A percentile compares a stretch with the other conserved stretches of the same genome.
Evolutionary conservation across 2,888 invertebrate species (phyloP).

Genomic region (Brachyptera risi): DNA sequence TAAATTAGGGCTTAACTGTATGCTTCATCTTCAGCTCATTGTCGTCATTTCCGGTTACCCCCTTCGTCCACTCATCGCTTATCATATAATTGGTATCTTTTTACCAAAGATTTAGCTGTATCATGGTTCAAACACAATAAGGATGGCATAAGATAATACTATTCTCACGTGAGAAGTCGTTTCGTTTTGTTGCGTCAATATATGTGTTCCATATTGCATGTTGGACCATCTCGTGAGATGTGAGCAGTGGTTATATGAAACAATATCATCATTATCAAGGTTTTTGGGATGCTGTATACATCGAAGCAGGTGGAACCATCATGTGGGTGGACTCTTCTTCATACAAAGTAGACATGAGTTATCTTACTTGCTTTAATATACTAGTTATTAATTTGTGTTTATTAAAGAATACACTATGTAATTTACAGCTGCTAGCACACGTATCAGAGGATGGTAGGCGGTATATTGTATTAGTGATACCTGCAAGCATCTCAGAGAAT

Average conservation of each 20-base stretch:
- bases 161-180: not conserved
- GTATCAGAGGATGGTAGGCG: too few species aligned
- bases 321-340: not conserved
- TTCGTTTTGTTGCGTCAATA: not conserved
- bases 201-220: not conserved
- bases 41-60: conserved; percentile 23
- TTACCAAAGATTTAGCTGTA: conserved; percentile 10
- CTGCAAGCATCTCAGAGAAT: too few species aligned
- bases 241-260: not conserved
- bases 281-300: not conserved
- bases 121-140: conserved; percentile 15
- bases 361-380: not conserved
- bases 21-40: conserved; percentile 14
- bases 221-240: not conserved
- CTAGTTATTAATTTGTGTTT: conserved; percentile 21
- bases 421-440: conserved; percentile 1
- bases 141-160: not conserved
- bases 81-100: conserved; percentile 27
- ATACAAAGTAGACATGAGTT: not conserved
- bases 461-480: not conserved
- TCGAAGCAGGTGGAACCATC: not conserved
- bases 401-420: not conserved
- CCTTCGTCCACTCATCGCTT: conserved; percentile 7
- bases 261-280: conserved; percentile 6
- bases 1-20: conserved; percentile 22